Base-by-base conservation (phyloP, 2,113 vertebrate species). In the Oryzias celebensis region DNA sequence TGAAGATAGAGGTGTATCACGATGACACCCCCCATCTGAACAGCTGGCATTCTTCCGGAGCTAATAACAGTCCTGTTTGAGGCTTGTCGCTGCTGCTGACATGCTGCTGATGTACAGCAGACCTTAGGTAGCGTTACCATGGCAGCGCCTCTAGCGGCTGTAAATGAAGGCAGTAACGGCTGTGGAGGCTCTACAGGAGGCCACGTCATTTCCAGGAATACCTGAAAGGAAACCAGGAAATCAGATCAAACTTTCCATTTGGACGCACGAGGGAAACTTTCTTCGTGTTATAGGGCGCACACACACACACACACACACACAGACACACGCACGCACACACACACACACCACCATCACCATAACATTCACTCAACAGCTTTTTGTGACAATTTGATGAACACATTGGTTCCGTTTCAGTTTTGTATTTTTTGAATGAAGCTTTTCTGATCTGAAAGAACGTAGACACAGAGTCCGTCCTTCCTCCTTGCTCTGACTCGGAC, bases 141-240 rank as follows among this genome's bases (percentile, higher is more conserved):
- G 73, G 76, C 73, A 76, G 80, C 36, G 24, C 23, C 52, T n/a
- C 73, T 77, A 67, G 31, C 15, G 26, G 51, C 56, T 47, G 43
- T 74, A 71, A 28, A 52, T 7, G 28, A 48, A 49, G 15, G 2
- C 42, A 74, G 52, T 46, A 4, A 2, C 43, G 36, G 41, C 28
- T 58, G 50, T 60, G 45, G 48, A 3, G 36, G 62, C 50, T 47
- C 51, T 64, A 63, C 16, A 46, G 71, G 83, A 47, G 58, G 52
- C 59, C 78, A 62, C 75, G 85, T 81, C 28, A 86, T 62, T 84
- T 81, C 73, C 75, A 76, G 62, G 77, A 64, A 88, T 74, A 57
- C 58, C 50, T 45, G 12, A 10, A 10, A 51, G n/a, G 47, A 36
- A 58, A 48, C 23, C 6, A 63, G 47, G 44, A 55, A 52, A 17